Percentiles rank a stretch among this genome's conserved stretches.
Evolutionary conservation across 2,888 invertebrate genomes (phyloP).

Genomic region (Epinotia demarniana): DNA sequence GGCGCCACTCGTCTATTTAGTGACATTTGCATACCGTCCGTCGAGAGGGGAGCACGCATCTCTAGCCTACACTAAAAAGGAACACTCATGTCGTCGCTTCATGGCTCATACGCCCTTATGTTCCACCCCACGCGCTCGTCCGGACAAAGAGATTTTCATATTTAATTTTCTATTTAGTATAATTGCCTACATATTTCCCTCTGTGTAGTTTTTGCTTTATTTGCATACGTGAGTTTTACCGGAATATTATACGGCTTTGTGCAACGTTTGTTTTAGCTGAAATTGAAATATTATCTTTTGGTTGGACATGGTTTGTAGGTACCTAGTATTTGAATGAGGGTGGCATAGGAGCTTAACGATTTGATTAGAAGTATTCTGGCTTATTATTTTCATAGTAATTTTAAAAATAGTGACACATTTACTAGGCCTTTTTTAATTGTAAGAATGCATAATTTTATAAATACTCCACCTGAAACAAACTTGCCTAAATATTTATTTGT

Average conservation of each 20-base stretch:
- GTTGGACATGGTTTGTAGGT: neutral
- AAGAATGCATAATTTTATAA: too few species aligned
- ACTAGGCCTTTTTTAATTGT: too few species aligned
- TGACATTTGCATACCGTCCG: conserved; percentile 72
- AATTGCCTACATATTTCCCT: conserved; percentile 72
- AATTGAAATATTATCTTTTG: neutral
- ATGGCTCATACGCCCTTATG: conserved; percentile 3
- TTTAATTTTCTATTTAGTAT: conserved; percentile 78
- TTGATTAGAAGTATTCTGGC: too few species aligned
- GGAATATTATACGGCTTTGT: conserved; percentile 26
- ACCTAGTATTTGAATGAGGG: too few species aligned
- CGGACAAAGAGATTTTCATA: conserved; percentile 76
- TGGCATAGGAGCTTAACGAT: too few species aligned
- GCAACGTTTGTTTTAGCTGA: conserved; percentile 21
- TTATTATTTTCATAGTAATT: too few species aligned
- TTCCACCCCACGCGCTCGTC: conserved; percentile 50
- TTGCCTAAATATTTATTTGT: too few species aligned
- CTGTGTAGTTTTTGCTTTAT: conserved; percentile 58
- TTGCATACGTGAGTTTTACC: conserved; percentile 62
- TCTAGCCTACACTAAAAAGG: conserved; percentile 1
- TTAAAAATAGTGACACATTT: too few species aligned
- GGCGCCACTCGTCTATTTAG: conserved; percentile 62
- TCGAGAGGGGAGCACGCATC: conserved; percentile 51
- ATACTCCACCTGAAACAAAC: too few species aligned
- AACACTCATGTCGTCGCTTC: neutral